phyloP scores from a whole-genome alignment of 1,140 invertebrate genomes.

The Platorchestia sp. region DNA sequence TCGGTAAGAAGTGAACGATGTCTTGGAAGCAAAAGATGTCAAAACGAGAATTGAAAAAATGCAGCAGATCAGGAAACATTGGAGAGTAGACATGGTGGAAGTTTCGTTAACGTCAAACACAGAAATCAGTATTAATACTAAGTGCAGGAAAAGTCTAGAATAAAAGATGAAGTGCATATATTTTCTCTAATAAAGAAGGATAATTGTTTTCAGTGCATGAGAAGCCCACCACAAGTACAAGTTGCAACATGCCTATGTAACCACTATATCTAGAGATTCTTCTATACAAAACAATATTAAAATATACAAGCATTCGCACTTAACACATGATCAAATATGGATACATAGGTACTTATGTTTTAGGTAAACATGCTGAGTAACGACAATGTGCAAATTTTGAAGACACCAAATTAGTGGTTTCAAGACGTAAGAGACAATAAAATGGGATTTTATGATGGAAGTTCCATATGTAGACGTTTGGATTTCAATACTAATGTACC shows the following conservation, averaged over 20 bases:
- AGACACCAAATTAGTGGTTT: neutral
- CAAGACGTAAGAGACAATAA: neutral
- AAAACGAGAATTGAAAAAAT: neutral
- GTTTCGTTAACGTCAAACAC: too few species aligned
- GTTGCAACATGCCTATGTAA: neutral
- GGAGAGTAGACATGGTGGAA: neutral
- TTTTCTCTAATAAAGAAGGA: neutral
- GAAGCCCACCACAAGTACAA: neutral
- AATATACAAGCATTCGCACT: neutral
- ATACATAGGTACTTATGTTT: neutral
- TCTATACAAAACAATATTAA: neutral
- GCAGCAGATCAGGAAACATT: neutral
- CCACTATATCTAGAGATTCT: neutral
- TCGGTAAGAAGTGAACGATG: neutral
- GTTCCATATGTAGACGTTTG: neutral
- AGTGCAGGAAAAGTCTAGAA: constrained; percentile 40
- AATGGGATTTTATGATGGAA: neutral
- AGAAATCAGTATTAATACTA: neutral
- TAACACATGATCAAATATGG: neutral
- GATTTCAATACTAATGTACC: neutral
- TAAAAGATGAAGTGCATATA: neutral
- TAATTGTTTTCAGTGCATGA: neutral
- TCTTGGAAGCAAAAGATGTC: neutral
- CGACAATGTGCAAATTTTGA: neutral
- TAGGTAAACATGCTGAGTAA: neutral